Base-by-base conservation (phyloP, 2,888 invertebrate genomes). In the Nymphalis polychloros region DNA sequence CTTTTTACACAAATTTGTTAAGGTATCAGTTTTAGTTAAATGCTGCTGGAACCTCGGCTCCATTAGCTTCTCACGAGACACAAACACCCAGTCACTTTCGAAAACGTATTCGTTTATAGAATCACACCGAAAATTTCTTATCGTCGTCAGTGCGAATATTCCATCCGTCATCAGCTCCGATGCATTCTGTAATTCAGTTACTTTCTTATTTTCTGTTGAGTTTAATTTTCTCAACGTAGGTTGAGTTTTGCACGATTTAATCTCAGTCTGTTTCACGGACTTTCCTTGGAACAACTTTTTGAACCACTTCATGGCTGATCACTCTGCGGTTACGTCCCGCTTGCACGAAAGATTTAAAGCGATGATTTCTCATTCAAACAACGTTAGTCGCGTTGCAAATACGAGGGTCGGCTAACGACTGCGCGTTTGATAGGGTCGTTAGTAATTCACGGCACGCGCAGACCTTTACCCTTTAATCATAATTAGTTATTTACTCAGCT, bases 261-360 rank as follows among this genome's bases (percentile, higher is more conserved):
- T 68, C 63, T 88, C 86, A 79, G 70, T 79, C 74, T 46, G 88
- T 84, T 80, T 94, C 93, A 66, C 94, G 90, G 75, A 88, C 84
- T 82, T 93, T 94, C 81, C 93, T 89, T 70, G 90, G 90, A 89
- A 94, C 93, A 92, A 94, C 90, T 87, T 94, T 94, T 83, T 94
- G 94, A 93, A 94, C 94, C 94, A 94, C 82, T 88, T 94, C 94
- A 94, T 94, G 89, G 78, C 92, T 85, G 76, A 94, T 94, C 63
- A 84, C 89, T 80, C 83, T 89, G 90, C 94, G 94, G 93, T 94
- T 94, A 82, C 89, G 93, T 73, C 94, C 94, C 92, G 94, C 94
- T 86, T 93, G 90, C 77, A 94, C 89, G 83, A 94, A 94, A 81
- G 94, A 93, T 73, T 93, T 94, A 83, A 94, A 94, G 76, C 93